A percentile compares a stretch with the other conserved stretches of the same genome.
phyloP scores from a whole-genome alignment of 2,797 vertebrate genomes.

The Sebastes oblongus region DNA sequence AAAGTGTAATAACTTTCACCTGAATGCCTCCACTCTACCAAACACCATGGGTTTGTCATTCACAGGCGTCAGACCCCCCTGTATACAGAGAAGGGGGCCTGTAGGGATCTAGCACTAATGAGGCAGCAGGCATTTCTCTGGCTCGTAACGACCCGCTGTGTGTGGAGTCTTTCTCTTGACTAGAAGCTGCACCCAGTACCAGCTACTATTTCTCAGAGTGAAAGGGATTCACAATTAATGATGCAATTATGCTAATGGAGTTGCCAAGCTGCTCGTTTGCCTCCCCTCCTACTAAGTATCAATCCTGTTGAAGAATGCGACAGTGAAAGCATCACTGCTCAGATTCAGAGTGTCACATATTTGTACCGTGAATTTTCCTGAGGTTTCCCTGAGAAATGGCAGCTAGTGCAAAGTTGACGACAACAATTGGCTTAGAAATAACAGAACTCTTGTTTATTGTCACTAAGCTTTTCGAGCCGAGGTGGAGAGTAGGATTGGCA shows the following conservation, averaged over 20 bases:
- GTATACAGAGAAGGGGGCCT: slow-evolving; percentile 64
- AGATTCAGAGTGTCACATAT: background rate
- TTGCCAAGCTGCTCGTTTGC: slow-evolving; percentile 60
- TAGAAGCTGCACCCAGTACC: slow-evolving; percentile 63
- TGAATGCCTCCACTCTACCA: slow-evolving; percentile 77
- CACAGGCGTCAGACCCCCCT: slow-evolving; percentile 64
- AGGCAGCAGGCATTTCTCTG: slow-evolving; percentile 75
- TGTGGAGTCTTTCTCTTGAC: slow-evolving; percentile 66
- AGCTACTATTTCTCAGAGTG: slow-evolving; percentile 71
- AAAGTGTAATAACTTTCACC: slow-evolving; percentile 80
- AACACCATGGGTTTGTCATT: slow-evolving; percentile 77
- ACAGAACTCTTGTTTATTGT: slow-evolving; percentile 5
- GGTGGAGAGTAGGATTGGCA: background rate
- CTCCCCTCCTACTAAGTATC: slow-evolving; percentile 66
- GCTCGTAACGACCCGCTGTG: slow-evolving; percentile 64
- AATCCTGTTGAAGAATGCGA: slow-evolving; percentile 64
- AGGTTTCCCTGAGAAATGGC: slow-evolving; percentile 16
- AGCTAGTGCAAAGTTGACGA: slow-evolving; percentile 1
- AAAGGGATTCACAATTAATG: slow-evolving; percentile 81
- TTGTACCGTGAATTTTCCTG: background rate
- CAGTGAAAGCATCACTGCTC: slow-evolving; percentile 46
- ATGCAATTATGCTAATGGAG: slow-evolving; percentile 81
- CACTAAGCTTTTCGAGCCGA: background rate
- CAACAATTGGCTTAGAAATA: slow-evolving; percentile 13
- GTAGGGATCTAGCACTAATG: slow-evolving; percentile 72